Evolutionary conservation across 1,140 invertebrate genomes (phyloP), one percentile per base, ranked within the genome.

Genomic region (Arion vulgaris): DNA sequence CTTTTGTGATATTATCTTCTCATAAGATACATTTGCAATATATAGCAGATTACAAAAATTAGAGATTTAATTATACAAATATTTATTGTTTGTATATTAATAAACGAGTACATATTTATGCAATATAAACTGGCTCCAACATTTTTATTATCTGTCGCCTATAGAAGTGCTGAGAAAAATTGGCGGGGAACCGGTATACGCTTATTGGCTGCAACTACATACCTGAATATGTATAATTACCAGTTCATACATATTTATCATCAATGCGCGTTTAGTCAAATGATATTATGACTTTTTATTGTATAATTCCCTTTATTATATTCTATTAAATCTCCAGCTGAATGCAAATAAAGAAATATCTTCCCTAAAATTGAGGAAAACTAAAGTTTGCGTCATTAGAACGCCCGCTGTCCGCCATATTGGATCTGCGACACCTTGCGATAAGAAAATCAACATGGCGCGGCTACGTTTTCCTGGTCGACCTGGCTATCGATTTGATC

Each of bases 401-500:
- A 49, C 39, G 28, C n/a, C 49, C 84, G 82, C 57, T 82, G 57
- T 72, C 75, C 82, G 81, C 86, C 80, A 83, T 84, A 74, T 87
- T 85, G 77, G 34, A 81, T 57, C 39, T 39, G 77, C 72, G 71
- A 79, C 62, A 82, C 74, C 53, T 53, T 74, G 68, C 23, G 36
- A 34, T 32, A 36, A 38, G 57, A 73, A 79, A 84, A 87, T 76
- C 88, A 92, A 89, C 84, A 91, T 92, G 92, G 92, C 92, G 92
- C 89, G 91, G 84, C 85, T 91, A 77, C 86, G 91, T 71, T 92
- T 92, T 86, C 91, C 91, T 72, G 92, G 92, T 81, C 89, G 91
- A 84, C 91, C 92, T 80, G 91, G 91, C 49, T 90, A 88, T 87
- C 91, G 91, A 89, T 89, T 91, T 83, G 91, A 90, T 84, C 87